phyloP scores from a whole-genome alignment of 2,113 vertebrate species.

The Oceanodroma tethys region DNA sequence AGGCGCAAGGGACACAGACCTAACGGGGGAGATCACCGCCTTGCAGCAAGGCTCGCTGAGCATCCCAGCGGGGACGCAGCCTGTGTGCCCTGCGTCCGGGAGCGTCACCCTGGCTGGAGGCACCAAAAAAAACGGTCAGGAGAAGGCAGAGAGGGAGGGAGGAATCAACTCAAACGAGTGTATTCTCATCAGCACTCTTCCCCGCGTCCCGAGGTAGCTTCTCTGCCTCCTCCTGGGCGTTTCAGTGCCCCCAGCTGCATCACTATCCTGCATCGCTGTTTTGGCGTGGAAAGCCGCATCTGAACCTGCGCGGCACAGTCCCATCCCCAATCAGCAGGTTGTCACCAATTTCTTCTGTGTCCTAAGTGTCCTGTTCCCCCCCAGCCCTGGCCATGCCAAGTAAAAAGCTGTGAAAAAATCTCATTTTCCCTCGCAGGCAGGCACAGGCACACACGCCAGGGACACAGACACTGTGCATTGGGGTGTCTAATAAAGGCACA shows the following conservation, averaged over 20 bases:
- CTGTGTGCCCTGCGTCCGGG: fast-evolving
- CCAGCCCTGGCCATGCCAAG: not conserved
- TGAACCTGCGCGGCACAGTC: not conserved
- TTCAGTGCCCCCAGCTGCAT: not conserved
- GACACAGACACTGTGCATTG: fast-evolving
- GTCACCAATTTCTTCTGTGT: not conserved
- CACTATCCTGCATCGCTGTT: not conserved
- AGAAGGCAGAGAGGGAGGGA: not conserved
- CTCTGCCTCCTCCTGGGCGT: not conserved
- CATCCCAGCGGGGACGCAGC: not conserved
- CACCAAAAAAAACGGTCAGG: fast-evolving
- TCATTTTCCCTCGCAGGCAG: not conserved
- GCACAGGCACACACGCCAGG: not conserved
- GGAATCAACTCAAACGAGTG: not conserved
- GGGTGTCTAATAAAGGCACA: not conserved
- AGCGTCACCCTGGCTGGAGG: fast-evolving
- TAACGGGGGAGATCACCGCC: fast-evolving
- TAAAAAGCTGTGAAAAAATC: not conserved
- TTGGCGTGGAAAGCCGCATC: not conserved
- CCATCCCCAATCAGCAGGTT: not conserved
- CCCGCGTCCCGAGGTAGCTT: not conserved
- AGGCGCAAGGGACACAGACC: not conserved
- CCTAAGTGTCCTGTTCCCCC: not conserved
- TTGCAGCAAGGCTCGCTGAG: not conserved
- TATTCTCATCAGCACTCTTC: not conserved